Base-by-base conservation (phyloP, 1,140 invertebrate genomes). In the Trachymyrmex cornetzi region DNA sequence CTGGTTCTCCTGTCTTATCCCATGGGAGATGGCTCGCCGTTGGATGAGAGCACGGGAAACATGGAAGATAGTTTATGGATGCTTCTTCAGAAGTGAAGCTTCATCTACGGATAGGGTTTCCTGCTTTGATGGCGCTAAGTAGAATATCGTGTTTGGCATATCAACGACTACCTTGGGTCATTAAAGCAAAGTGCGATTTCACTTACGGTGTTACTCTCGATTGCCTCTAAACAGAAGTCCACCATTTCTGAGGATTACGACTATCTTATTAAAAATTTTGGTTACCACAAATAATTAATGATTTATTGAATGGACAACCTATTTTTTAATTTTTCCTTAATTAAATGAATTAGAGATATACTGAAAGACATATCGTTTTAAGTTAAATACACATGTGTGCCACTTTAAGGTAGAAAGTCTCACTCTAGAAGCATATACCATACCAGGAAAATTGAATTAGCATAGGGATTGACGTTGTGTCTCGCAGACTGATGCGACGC, bases 81-180 rank as follows among this genome's bases (percentile, higher is more conserved):
- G 72, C 48, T 63, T 59, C 79, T 90, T 85, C 24, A 71, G 34
- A 66, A 66, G 57, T 38, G 30, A 77, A 61, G 53, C 30, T 64
- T 81, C 85, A 55, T 44, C 30, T 63, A 12, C 53, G 55, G n/a
- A 5, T n/a, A 79, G 59, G 66, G 24, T 59, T 66, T 24, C 22
- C 61, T 64, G 61, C 79, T 90, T 72, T 69, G 75, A 89, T 84
- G 66, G 53, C 89, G 91, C 91, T 94, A 93, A 94, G 93, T 94
- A 94, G 93, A 94, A 93, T 94, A 94, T 93, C 93, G 92, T 94
- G 94, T 94, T 93, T 94, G 92, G 91, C 93, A 92, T 93, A 93
- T 93, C 93, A 93, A 94, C 89, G 77, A n/a, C 55, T 55, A 22
- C 57, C 79, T 38, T 44, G 48, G 50, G 14, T 53, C 38, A 81